Evolutionary conservation across 2,888 invertebrate species (phyloP).

Genomic region (Nyleta sp.): DNA sequence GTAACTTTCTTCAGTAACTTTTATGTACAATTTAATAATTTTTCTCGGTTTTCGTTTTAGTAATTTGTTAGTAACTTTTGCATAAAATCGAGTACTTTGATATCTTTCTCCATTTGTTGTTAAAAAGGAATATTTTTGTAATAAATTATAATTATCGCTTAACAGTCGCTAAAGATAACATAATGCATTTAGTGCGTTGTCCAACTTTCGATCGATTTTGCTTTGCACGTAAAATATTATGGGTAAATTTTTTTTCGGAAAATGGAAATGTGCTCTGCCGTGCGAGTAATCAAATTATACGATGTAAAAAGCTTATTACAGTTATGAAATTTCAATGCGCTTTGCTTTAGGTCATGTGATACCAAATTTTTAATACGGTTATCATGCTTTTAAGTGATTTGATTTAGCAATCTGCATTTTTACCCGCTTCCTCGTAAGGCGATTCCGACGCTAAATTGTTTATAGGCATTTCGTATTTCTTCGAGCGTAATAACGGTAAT

Average conservation of each 20-base stretch:
- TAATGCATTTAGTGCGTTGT: neutral
- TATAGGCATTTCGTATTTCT: conserved; percentile 22
- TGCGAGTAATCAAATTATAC: conserved; percentile 19
- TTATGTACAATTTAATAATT: no score
- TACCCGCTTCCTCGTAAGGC: conserved; percentile 2
- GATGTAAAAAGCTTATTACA: conserved; percentile 40
- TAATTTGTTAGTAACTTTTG: no score
- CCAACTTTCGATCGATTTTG: neutral
- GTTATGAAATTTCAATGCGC: conserved; percentile 34
- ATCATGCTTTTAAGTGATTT: conserved; percentile 37
- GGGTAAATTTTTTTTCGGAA: neutral
- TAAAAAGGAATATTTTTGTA: no score
- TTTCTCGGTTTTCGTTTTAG: no score
- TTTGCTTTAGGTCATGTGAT: conserved; percentile 11
- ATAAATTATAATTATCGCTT: no score
- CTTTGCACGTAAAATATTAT: neutral
- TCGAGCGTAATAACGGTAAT: conserved; percentile 1
- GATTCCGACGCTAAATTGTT: conserved; percentile 22
- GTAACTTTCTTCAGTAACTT: no score
- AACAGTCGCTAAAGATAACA: no score
- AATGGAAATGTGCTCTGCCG: neutral
- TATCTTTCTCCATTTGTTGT: no score
- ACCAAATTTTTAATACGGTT: conserved; percentile 39
- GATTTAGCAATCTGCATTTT: conserved; percentile 9
- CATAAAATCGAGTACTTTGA: no score